Conservation (phyloP, 1,140 invertebrate genomes). For the Aphidius gifuensis region DNA sequence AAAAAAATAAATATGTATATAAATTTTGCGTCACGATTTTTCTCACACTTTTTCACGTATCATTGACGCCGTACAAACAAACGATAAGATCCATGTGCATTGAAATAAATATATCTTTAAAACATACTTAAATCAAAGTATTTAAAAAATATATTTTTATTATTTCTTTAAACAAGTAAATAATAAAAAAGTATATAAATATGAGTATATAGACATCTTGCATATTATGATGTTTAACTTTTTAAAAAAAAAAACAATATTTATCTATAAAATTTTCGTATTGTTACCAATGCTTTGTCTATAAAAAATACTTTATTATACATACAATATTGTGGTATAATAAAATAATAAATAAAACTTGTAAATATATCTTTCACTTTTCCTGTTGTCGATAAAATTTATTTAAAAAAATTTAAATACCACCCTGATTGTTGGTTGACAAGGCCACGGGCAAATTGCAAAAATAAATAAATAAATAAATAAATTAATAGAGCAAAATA, state of each 20-base stretch:
- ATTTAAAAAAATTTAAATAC: neutral
- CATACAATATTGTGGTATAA: neutral
- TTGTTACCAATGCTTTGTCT: neutral
- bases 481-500: neutral
- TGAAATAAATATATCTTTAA: conserved; percentile 8
- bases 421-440: conserved; percentile 19
- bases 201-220: conserved; percentile 3
- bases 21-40: neutral
- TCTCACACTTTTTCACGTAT: conserved; percentile 9
- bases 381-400: neutral
- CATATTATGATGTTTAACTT: neutral
- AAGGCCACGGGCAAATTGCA: conserved; percentile 18
- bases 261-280: no score
- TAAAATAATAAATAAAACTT: conserved; percentile 19
- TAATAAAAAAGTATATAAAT: neutral
- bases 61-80: conserved; percentile 12
- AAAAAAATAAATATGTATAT: no score
- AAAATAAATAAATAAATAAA: conserved; percentile 18
- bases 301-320: conserved; percentile 2
- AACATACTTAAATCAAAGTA: conserved; percentile 7
- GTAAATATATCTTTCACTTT: conserved; percentile 5
- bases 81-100: conserved; percentile 22
- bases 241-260: no score
- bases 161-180: no score
- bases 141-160: neutral